These are phyloP conservation scores for Eupithecia pulchellata DNA, from an alignment of 2,888 invertebrate species.

Conservation along the genomic window DNA sequence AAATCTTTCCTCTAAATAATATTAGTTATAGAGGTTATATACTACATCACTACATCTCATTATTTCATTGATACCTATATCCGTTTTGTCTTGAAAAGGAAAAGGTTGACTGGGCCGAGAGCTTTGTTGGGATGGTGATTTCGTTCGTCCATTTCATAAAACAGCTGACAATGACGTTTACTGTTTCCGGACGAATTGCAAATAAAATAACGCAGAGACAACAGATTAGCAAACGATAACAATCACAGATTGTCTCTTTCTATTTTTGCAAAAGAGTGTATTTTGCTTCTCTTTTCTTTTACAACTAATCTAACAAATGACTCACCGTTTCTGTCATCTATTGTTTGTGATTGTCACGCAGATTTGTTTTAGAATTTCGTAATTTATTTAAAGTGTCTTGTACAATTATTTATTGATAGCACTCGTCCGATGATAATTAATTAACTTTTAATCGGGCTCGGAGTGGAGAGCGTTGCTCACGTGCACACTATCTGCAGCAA, in stretches of 20 bases:
- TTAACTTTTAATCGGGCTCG: background rate
- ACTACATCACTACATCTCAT: no score
- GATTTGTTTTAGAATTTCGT: background rate
- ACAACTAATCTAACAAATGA: background rate
- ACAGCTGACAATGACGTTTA: constrained; percentile 4
- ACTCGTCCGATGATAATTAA: background rate
- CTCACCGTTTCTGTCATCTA: background rate
- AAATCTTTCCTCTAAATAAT: no score
- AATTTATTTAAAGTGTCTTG: background rate
- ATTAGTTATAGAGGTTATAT: no score
- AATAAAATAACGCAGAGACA: no score
- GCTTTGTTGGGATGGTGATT: no score
- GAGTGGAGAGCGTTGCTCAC: constrained; percentile 47
- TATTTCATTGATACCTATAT: no score
- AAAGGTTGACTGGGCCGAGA: no score
- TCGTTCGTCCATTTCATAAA: no score
- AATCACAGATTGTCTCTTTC: constrained; percentile 1
- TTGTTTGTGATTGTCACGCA: background rate
- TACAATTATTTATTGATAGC: background rate
- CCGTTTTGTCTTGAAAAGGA: no score
- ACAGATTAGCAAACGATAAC: background rate
- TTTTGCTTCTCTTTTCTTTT: background rate
- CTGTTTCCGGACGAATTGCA: constrained; percentile 13
- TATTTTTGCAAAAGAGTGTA: background rate
- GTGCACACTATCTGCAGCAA: constrained; percentile 51